These are phyloP conservation scores for Chrysoperla carnea DNA, from an alignment of 1,140 invertebrate species.

Conservation along the genomic window DNA sequence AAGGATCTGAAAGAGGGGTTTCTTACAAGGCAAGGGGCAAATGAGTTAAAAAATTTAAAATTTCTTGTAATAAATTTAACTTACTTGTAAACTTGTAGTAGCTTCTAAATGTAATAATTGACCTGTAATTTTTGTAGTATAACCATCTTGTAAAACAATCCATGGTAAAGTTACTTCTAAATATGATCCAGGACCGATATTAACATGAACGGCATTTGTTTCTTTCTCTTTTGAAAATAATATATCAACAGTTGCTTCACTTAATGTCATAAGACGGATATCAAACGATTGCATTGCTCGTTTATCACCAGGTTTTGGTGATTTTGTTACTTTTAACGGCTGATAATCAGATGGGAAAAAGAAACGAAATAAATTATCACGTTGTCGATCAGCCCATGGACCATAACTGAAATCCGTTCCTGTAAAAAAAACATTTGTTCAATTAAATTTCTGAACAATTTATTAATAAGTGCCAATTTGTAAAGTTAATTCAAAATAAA, in stretches of 20 bases:
- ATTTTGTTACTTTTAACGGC: slow-evolving; percentile 51
- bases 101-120: slow-evolving; percentile 86
- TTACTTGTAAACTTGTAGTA: slow-evolving; percentile 68
- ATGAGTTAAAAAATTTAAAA: too few relatives aligned
- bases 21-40: too few relatives aligned
- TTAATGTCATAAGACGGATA: slow-evolving; percentile 74
- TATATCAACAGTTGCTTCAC: slow-evolving; percentile 87
- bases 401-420: slow-evolving; percentile 93
- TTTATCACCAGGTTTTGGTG: slow-evolving; percentile 69
- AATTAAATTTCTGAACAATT: too few relatives aligned
- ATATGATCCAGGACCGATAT: slow-evolving; percentile 83
- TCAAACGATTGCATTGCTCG: slow-evolving; percentile 83
- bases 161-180: slow-evolving; percentile 91
- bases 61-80: too few relatives aligned
- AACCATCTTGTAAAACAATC: slow-evolving; percentile 72
- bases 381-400: slow-evolving; percentile 93
- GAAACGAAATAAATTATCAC: slow-evolving; percentile 89
- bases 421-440: slow-evolving; percentile 1
- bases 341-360: slow-evolving; percentile 89
- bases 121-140: slow-evolving; percentile 77
- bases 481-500: too few relatives aligned
- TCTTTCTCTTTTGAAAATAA: slow-evolving; percentile 92
- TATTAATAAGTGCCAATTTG: too few relatives aligned
- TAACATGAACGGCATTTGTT: slow-evolving; percentile 91
- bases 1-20: too few relatives aligned